A percentile compares a stretch with the other conserved stretches of the same genome.
Conservation (phyloP, 2,888 invertebrate genomes). For the Tribolium freemani region DNA sequence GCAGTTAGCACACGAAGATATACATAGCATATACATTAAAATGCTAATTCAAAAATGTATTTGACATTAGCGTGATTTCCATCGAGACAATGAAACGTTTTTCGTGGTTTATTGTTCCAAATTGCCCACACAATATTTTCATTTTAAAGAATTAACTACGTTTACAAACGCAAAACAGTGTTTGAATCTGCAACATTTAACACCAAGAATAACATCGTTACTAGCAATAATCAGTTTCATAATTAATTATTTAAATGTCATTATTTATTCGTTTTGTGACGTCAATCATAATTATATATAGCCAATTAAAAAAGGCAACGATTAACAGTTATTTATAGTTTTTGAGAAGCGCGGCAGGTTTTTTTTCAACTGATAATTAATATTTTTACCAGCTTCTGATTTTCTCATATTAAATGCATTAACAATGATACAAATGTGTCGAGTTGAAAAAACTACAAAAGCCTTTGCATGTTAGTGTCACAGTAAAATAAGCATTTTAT, state of each 20-base stretch:
- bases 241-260: neutral
- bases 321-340: too few relatives aligned
- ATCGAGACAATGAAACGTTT: neutral
- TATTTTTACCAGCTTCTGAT: too few relatives aligned
- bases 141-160: too few relatives aligned
- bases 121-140: too few relatives aligned
- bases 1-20: neutral
- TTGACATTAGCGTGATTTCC: neutral
- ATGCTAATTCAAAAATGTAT: neutral
- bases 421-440: too few relatives aligned
- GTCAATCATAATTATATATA: neutral
- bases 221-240: neutral
- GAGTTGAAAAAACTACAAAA: too few relatives aligned
- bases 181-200: neutral
- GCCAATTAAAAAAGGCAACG: neutral
- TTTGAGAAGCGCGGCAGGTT: too few relatives aligned
- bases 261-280: neutral
- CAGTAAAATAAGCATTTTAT: neutral
- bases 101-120: neutral
- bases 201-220: neutral
- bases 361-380: too few relatives aligned
- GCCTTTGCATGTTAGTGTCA: too few relatives aligned
- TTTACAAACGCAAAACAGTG: neutral
- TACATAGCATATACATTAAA: neutral
- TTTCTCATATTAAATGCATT: too few relatives aligned